Evolutionary conservation across 2,113 vertebrate species (phyloP).

Genomic region (Stomatorhinus ivindoensis): DNA sequence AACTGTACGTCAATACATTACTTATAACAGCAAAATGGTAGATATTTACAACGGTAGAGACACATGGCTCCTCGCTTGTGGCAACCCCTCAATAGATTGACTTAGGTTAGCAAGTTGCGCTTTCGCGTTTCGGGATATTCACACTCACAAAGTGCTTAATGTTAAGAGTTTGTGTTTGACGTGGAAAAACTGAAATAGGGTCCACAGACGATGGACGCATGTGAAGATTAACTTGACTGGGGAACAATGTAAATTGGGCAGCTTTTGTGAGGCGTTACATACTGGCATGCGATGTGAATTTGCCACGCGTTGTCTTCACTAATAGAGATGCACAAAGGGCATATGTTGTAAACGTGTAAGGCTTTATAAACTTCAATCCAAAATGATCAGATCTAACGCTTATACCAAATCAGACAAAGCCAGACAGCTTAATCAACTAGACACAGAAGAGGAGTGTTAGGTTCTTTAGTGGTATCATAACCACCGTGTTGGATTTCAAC

Average conservation of each 20-base stretch:
- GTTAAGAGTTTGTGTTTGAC: neutral
- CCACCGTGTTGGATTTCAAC: slow-evolving; percentile 1
- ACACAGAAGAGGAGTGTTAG: neutral
- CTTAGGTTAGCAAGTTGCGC: neutral
- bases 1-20: neutral
- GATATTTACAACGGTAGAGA: neutral
- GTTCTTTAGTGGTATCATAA: slow-evolving; percentile 1
- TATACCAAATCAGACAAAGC: slow-evolving; percentile 1
- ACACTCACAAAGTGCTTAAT: neutral
- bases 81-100: neutral
- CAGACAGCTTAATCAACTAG: slow-evolving; percentile 14
- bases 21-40: neutral
- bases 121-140: neutral
- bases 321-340: slow-evolving; percentile 15
- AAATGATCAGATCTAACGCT: slow-evolving; percentile 11
- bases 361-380: slow-evolving; percentile 2
- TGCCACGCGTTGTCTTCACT: slow-evolving; percentile 16
- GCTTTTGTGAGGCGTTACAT: slow-evolving; percentile 8
- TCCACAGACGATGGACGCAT: neutral
- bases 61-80: neutral
- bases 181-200: neutral
- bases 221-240: slow-evolving; percentile 20
- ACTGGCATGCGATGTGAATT: slow-evolving; percentile 13
- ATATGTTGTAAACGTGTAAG: slow-evolving; percentile 17
- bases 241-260: slow-evolving; percentile 14